Percentiles rank a stretch among this genome's conserved stretches.
These are phyloP conservation scores for Darevskia nairensis DNA, from an alignment of 2,797 vertebrate species.

Conservation along the genomic window DNA sequence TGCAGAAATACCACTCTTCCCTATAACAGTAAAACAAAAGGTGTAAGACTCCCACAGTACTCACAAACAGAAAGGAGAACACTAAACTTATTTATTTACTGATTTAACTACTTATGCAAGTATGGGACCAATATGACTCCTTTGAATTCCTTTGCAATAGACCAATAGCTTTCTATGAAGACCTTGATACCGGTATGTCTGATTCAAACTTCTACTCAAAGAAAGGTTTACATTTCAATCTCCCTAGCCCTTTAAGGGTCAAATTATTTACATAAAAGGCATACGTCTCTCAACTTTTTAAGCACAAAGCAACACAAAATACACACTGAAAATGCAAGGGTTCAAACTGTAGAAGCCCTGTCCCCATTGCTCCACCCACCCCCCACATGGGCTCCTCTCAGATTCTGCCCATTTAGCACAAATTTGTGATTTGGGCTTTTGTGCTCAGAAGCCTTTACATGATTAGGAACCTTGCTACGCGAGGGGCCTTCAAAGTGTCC, in stretches of 20 bases:
- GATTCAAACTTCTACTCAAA: too few relatives aligned
- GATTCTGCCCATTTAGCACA: too few relatives aligned
- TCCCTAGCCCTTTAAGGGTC: background rate
- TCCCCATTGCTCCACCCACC: too few relatives aligned
- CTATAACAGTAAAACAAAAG: slow-evolving; percentile 70
- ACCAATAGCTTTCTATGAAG: background rate
- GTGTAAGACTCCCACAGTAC: background rate
- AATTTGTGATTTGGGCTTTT: too few relatives aligned
- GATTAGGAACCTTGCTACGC: too few relatives aligned
- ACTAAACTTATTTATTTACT: background rate
- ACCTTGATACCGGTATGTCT: background rate
- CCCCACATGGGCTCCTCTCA: too few relatives aligned
- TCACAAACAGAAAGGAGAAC: background rate
- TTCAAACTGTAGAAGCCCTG: too few relatives aligned
- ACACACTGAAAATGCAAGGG: too few relatives aligned
- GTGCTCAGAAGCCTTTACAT: too few relatives aligned
- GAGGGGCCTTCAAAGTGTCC: too few relatives aligned
- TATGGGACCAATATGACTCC: background rate
- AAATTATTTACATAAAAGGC: background rate
- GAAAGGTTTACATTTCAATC: background rate
- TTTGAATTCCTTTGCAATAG: background rate
- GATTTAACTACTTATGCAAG: background rate
- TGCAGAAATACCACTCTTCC: slow-evolving; percentile 82
- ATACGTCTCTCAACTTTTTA: background rate
- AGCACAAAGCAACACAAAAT: background rate